Evolutionary conservation across 2,797 vertebrate genomes (phyloP).

Genomic region (Acrossocheilus fasciatus): DNA sequence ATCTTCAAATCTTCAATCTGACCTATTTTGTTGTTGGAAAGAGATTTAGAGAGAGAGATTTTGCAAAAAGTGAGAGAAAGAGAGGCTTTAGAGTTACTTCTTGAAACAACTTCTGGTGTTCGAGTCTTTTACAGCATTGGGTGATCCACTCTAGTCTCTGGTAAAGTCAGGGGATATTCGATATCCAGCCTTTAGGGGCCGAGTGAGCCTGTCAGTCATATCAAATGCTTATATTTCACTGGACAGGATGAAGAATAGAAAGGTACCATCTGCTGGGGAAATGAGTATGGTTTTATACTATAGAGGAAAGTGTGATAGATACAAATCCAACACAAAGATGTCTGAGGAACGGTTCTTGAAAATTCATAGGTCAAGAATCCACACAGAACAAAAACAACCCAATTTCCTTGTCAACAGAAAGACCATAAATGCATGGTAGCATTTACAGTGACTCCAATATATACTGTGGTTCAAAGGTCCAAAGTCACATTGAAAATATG

Average conservation of each 20-base stretch:
- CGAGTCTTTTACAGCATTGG: neutral
- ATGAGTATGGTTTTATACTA: neutral
- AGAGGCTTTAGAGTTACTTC: neutral
- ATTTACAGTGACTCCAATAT: neutral
- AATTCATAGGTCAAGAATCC: neutral
- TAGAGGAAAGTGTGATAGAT: neutral
- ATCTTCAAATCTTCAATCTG: neutral
- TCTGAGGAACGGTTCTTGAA: neutral
- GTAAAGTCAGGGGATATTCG: slow-evolving; percentile 29
- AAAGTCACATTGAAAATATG: neutral
- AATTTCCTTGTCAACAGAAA: neutral
- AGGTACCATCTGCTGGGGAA: neutral
- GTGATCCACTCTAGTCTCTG: slow-evolving; percentile 16
- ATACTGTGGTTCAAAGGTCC: neutral
- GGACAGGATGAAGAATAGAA: slow-evolving; percentile 16
- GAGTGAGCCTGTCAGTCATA: slow-evolving; percentile 24
- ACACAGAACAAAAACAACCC: neutral
- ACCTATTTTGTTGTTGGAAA: neutral
- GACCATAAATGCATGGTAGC: neutral
- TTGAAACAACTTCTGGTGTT: slow-evolving; percentile 18
- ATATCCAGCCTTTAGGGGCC: slow-evolving; percentile 1
- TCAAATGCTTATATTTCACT: slow-evolving; percentile 3
- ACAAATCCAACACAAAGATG: neutral
- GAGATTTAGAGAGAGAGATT: neutral
- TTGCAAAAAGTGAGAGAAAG: neutral